A percentile compares a stretch with the other conserved stretches of the same genome.
These are phyloP conservation scores for Hedychridium roseum DNA, from an alignment of 2,888 invertebrate species.

Conservation along the genomic window DNA sequence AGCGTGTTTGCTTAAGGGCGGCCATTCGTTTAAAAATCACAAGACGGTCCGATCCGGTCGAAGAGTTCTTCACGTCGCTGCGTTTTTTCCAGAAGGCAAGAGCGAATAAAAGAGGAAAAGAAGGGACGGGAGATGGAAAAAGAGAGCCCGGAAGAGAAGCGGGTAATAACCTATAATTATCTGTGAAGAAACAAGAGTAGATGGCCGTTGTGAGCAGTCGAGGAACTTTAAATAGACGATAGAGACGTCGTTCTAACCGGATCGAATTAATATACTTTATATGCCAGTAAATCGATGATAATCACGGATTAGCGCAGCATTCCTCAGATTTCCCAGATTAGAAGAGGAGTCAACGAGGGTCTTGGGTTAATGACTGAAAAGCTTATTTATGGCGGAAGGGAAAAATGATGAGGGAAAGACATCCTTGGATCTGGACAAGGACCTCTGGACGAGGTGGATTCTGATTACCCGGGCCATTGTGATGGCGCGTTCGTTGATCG, in stretches of 20 bases:
- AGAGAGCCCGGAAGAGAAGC: conserved; percentile 10
- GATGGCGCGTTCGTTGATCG: conserved; percentile 8
- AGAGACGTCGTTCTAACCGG: conserved; percentile 7
- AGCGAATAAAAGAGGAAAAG: too few relatives aligned
- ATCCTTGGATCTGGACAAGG: conserved; percentile 30
- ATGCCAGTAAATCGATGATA: too few relatives aligned
- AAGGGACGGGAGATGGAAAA: too few relatives aligned
- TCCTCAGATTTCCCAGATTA: too few relatives aligned
- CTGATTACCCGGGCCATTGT: conserved; percentile 42
- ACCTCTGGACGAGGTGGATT: conserved; percentile 30
- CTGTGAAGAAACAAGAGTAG: conserved; percentile 10
- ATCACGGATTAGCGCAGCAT: too few relatives aligned
- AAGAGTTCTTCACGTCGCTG: conserved; percentile 29
- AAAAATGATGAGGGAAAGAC: conserved; percentile 10
- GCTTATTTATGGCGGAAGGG: neutral
- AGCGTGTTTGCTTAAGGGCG: conserved; percentile 30
- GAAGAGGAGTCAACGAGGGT: too few relatives aligned
- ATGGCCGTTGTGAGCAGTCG: conserved; percentile 6
- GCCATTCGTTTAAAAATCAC: conserved; percentile 29
- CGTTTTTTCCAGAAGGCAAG: conserved; percentile 11
- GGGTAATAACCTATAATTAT: conserved; percentile 44
- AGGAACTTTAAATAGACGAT: conserved; percentile 20
- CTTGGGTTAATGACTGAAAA: too few relatives aligned
- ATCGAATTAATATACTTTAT: too few relatives aligned
- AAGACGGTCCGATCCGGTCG: conserved; percentile 14